Base-by-base conservation (phyloP, 2,797 vertebrate species). In the Percopsis omiscomaycus region DNA sequence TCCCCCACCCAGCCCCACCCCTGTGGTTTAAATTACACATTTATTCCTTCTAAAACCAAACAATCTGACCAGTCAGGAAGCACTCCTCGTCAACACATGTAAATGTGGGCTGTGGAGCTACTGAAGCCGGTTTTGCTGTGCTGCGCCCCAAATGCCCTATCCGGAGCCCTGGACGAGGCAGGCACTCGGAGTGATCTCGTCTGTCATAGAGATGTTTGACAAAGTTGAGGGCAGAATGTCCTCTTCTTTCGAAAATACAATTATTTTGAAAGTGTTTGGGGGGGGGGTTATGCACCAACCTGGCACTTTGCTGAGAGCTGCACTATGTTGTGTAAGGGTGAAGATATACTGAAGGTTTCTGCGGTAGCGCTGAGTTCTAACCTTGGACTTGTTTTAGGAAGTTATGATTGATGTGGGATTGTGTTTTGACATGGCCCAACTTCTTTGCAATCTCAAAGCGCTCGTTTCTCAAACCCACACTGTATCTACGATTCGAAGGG, bases 221-320 rank as follows among this genome's bases (percentile, higher is more conserved):
- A 37, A 37, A 5, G 6, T 37, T 37, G 32, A 37, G 32, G 32
- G 3, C 32, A 37, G 32, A 37, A 37, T 37, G 32, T 37, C 0
- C 44, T 63, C 12, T 54, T 55, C 48, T 55, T 22, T 22, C 22
- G 1, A 47, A 60, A 71, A 47, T 30, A 5, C 48, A 55, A 53
- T 37, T 4, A 1, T 65, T 71, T n/a, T 47, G 15, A 67, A 67
- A 22, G 13, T 3, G 8, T 57, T 69, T 37, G 32, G 32, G 13
- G 3, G 1, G 52, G 53, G 15, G 28, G 15, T 71, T 68, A n/a
- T 59, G 54, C 29, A 74, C 80, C 60, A 51, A 28, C 15, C 2
- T 61, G 54, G 56, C 71, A 58, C 66, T 64, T 63, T 30, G 10
- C 49, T 62, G 66, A 54, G 22, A 77, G 52, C 44, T 55, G 37